A percentile compares a stretch with the other conserved stretches of the same genome.
Conservation (phyloP, 2,888 invertebrate genomes). For the Leucozona laternaria region DNA sequence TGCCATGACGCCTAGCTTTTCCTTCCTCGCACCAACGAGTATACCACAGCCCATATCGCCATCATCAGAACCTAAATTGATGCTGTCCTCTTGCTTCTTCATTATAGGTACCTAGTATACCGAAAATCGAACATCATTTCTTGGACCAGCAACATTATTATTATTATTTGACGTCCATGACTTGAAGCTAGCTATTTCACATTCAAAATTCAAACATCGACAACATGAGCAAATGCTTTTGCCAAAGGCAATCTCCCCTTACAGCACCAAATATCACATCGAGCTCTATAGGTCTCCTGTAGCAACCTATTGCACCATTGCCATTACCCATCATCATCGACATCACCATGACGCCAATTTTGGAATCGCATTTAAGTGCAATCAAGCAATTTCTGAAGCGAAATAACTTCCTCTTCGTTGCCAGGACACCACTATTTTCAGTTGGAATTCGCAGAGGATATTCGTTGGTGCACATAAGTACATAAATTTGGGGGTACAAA, state of each 20-base stretch:
- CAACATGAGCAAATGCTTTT: conserved; percentile 19
- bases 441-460: conserved; percentile 19
- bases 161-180: conserved; percentile 24
- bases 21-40: background rate
- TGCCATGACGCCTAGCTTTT: conserved; percentile 11
- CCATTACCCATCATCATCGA: background rate
- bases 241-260: conserved; percentile 43
- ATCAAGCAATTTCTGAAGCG: conserved; percentile 70
- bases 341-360: conserved; percentile 57
- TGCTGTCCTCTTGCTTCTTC: conserved; percentile 5
- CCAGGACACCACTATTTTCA: background rate
- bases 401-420: conserved; percentile 29
- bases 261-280: background rate
- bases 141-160: conserved; percentile 46
- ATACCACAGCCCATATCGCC: too few species aligned
- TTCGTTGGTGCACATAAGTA: conserved; percentile 30
- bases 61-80: background rate
- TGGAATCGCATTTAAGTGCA: conserved; percentile 74
- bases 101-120: too few species aligned
- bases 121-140: conserved; percentile 72
- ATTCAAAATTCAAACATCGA: conserved; percentile 33
- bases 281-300: background rate
- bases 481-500: conserved; percentile 12
- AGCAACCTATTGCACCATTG: background rate
- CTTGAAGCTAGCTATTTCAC: conserved; percentile 29